phyloP scores from a whole-genome alignment of 2,797 vertebrate species.

The Eospalax fontanierii region DNA sequence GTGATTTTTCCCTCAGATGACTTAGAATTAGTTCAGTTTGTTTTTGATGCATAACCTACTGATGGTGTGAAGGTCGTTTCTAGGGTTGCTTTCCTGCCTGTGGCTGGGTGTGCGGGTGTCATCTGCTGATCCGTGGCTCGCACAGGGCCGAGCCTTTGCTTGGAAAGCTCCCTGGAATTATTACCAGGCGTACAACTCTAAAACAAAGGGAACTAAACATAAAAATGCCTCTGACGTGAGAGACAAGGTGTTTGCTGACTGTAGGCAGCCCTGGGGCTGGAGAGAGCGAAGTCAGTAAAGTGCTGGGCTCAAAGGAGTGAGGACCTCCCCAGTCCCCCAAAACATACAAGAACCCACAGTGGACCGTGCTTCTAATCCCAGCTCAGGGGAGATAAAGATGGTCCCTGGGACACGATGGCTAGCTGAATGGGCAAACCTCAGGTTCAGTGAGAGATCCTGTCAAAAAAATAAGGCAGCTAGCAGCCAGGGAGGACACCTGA shows the following conservation, averaged over 20 bases:
- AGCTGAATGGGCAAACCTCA: no score
- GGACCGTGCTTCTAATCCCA: no score
- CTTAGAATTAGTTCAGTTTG: conserved; percentile 88
- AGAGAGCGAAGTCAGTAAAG: background rate
- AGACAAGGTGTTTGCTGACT: conserved; percentile 65
- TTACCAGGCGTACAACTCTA: conserved; percentile 54
- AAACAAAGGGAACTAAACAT: conserved; percentile 81
- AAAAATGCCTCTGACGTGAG: conserved; percentile 75
- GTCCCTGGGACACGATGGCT: no score
- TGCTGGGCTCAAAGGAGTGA: background rate
- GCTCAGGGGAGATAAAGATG: no score
- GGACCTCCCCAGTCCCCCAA: background rate
- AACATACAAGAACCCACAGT: no score
- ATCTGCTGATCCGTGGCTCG: conserved; percentile 90
- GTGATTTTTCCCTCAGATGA: conserved; percentile 83
- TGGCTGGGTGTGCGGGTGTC: conserved; percentile 76
- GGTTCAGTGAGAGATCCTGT: no score
- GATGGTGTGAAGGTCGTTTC: conserved; percentile 78
- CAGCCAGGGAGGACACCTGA: no score
- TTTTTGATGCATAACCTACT: conserved; percentile 81
- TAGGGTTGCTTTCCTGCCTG: conserved; percentile 82
- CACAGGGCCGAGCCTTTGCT: conserved; percentile 86
- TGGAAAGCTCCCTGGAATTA: conserved; percentile 86
- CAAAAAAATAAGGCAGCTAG: no score
- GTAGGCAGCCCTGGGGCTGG: conserved; percentile 64